phyloP scores from a whole-genome alignment of 1,140 invertebrate species.

The Bombyx mandarina region DNA sequence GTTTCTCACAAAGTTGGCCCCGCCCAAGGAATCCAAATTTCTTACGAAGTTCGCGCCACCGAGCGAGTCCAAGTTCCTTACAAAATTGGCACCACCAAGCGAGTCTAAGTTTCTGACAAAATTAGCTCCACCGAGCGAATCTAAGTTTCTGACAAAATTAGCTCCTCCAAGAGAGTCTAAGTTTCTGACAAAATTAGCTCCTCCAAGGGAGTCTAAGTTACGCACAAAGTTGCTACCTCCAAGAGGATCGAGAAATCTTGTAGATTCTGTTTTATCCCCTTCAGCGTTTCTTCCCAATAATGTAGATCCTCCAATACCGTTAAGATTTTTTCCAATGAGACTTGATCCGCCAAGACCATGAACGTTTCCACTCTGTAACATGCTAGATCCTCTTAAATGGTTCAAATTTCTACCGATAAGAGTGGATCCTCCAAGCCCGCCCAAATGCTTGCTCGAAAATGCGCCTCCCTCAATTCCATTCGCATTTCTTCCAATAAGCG shows the following conservation, averaged over 20 bases:
- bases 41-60: constrained; percentile 61
- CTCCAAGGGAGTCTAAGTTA: constrained; percentile 55
- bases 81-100: constrained; percentile 61
- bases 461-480: constrained; percentile 5
- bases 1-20: constrained; percentile 52
- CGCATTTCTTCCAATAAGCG: constrained; percentile 14
- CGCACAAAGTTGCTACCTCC: constrained; percentile 49
- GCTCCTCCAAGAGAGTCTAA: constrained; percentile 58
- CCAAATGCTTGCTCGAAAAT: constrained; percentile 19
- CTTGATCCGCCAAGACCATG: constrained; percentile 20
- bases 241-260: constrained; percentile 60
- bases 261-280: constrained; percentile 33
- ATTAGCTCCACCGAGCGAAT: constrained; percentile 66
- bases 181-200: constrained; percentile 57
- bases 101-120: constrained; percentile 56
- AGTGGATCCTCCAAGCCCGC: constrained; percentile 29
- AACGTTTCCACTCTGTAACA: constrained; percentile 10
- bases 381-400: constrained; percentile 4
- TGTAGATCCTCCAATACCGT: constrained; percentile 30
- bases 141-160: constrained; percentile 63
- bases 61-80: constrained; percentile 59
- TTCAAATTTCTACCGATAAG: constrained; percentile 35
- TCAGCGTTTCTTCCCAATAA: constrained; percentile 36
- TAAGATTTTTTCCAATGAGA: constrained; percentile 24
- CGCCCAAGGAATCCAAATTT: constrained; percentile 59